phyloP scores from a whole-genome alignment of 92 coral and sea anemone genomes.

The Plumapathes pennacea region DNA sequence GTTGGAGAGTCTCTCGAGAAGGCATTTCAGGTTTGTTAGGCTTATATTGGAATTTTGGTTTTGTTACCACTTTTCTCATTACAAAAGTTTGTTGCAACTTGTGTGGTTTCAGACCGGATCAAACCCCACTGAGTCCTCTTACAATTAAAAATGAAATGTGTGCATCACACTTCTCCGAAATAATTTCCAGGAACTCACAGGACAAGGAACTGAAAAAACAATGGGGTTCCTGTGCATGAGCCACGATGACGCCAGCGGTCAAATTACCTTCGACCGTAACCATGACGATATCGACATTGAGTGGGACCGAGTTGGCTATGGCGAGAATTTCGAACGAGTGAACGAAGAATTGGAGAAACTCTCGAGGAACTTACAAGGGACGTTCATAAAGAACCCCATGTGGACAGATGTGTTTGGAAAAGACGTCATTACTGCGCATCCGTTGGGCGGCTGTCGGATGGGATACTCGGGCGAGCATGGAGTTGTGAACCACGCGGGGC shows the following conservation, averaged over 20 bases:
- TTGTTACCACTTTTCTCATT: not conserved
- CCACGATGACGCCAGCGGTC: constrained; percentile 44
- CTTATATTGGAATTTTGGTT: not conserved
- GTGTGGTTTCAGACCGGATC: no score
- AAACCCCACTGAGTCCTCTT: no score
- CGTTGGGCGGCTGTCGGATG: constrained; percentile 63
- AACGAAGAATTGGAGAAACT: constrained; percentile 46
- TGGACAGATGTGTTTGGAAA: constrained; percentile 40
- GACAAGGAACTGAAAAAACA: constrained; percentile 26
- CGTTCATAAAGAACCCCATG: constrained; percentile 49
- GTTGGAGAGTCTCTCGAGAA: constrained; percentile 14
- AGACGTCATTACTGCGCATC: constrained; percentile 49
- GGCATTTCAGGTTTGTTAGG: constrained; percentile 13
- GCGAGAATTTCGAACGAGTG: constrained; percentile 29
- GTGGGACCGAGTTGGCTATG: constrained; percentile 41
- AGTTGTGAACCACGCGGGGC: constrained; percentile 60
- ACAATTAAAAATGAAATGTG: no score
- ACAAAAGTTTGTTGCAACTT: no score
- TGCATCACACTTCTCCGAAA: no score
- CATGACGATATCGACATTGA: constrained; percentile 32
- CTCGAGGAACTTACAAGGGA: constrained; percentile 28
- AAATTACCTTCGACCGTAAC: constrained; percentile 20
- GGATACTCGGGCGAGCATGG: constrained; percentile 43
- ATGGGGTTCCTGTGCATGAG: constrained; percentile 47
- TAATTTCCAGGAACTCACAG: constrained; percentile 6